Evolutionary conservation across 2,888 invertebrate species (phyloP).

Genomic region (Molorchus minor): DNA sequence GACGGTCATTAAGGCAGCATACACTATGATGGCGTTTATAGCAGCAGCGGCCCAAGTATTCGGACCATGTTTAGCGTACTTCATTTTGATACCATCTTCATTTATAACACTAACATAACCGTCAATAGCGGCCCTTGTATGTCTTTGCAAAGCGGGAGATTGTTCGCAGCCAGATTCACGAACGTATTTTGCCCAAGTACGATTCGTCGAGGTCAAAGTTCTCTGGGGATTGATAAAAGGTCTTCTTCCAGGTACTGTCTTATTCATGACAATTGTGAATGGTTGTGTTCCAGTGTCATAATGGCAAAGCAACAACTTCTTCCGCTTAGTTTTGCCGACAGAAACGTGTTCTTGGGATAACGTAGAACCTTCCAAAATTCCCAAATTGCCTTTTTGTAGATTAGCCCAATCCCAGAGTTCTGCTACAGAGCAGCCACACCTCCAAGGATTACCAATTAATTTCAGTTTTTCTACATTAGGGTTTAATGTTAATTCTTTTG

Average conservation of each 20-base stretch:
- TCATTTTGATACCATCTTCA: slow-evolving; percentile 39
- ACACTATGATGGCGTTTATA: slow-evolving; percentile 59
- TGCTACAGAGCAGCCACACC: slow-evolving; percentile 74
- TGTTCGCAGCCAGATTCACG: slow-evolving; percentile 71
- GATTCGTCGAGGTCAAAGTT: slow-evolving; percentile 68
- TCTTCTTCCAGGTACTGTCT: slow-evolving; percentile 65
- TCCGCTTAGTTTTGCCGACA: slow-evolving; percentile 70
- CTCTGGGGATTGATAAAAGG: slow-evolving; percentile 68
- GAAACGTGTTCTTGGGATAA: slow-evolving; percentile 71
- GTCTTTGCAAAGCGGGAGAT: slow-evolving; percentile 44
- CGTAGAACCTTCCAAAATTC: slow-evolving; percentile 73
- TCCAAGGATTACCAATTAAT: slow-evolving; percentile 74
- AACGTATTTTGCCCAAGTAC: slow-evolving; percentile 79
- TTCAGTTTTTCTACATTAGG: slow-evolving; percentile 69
- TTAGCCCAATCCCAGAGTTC: slow-evolving; percentile 80
- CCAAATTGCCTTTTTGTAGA: slow-evolving; percentile 71
- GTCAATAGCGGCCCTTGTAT: slow-evolving; percentile 44
- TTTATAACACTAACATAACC: slow-evolving; percentile 31
- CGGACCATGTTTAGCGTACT: slow-evolving; percentile 43
- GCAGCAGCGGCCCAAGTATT: slow-evolving; percentile 60
- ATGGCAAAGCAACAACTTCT: slow-evolving; percentile 71
- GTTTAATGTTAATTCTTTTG: slow-evolving; percentile 67
- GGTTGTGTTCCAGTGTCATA: slow-evolving; percentile 69
- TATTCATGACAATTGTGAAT: slow-evolving; percentile 65
- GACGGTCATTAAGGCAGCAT: slow-evolving; percentile 57